A percentile compares a stretch with the other conserved stretches of the same genome.
Evolutionary conservation across 2,888 invertebrate species (phyloP).

Genomic region (Laspeyria flexula): DNA sequence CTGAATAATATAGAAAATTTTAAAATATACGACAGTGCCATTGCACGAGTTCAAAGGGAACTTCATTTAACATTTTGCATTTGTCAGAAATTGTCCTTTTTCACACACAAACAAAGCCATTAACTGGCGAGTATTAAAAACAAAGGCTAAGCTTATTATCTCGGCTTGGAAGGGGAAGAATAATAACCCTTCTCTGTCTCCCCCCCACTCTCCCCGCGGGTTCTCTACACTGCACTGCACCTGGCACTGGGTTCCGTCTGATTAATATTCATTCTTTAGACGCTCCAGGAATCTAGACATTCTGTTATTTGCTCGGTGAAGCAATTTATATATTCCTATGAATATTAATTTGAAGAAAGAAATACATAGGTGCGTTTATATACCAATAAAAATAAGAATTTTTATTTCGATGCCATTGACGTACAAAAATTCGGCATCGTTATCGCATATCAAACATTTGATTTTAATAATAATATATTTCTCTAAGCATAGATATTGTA

Average conservation of each 20-base stretch:
- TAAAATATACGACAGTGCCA: slow-evolving; percentile 9
- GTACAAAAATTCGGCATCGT: no score
- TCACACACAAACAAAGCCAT: slow-evolving; percentile 35
- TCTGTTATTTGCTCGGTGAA: slow-evolving; percentile 5
- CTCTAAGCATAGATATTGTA: no score
- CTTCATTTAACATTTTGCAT: slow-evolving; percentile 27
- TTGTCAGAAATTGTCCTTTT: slow-evolving; percentile 23
- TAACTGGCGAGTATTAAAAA: slow-evolving; percentile 43
- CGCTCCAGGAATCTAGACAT: slow-evolving; percentile 11
- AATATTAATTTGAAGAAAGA: not conserved
- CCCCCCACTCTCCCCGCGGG: slow-evolving; percentile 19
- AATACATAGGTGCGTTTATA: not conserved
- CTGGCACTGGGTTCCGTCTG: slow-evolving; percentile 25
- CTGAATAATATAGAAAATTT: slow-evolving; percentile 3
- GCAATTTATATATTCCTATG: not conserved
- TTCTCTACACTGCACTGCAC: slow-evolving; percentile 17
- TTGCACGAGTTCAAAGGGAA: slow-evolving; percentile 20
- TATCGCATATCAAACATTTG: no score
- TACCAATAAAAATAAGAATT: no score
- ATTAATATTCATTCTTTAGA: slow-evolving; percentile 39
- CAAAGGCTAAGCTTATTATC: slow-evolving; percentile 50
- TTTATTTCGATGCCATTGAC: no score
- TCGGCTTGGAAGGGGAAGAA: slow-evolving; percentile 27
- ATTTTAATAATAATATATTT: no score
- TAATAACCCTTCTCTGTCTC: slow-evolving; percentile 34